These are phyloP conservation scores for Anabas testudineus DNA, from an alignment of 2,797 vertebrate genomes.

Conservation along the genomic window DNA sequence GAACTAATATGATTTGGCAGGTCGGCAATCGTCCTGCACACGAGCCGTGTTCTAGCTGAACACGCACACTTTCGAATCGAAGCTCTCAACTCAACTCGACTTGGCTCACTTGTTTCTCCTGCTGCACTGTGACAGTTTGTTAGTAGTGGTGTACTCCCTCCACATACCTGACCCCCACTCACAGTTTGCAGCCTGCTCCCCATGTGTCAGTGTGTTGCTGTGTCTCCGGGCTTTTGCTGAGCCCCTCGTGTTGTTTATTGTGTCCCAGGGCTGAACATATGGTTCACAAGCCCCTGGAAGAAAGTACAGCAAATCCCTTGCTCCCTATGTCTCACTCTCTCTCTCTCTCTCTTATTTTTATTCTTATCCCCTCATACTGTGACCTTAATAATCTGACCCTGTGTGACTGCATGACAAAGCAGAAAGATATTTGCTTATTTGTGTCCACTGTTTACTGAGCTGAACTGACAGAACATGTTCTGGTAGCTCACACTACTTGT, in stretches of 20 bases:
- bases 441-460: conserved; percentile 27
- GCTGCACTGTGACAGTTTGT: conserved; percentile 12
- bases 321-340: conserved; percentile 21
- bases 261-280: conserved; percentile 74
- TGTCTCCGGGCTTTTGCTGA: conserved; percentile 44
- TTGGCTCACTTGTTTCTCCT: conserved; percentile 1
- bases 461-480: conserved; percentile 43
- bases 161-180: conserved; percentile 31
- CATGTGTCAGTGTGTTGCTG: conserved; percentile 47
- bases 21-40: conserved; percentile 9
- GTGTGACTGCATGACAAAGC: conserved; percentile 55
- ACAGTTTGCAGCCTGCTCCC: conserved; percentile 49
- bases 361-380: conserved; percentile 62
- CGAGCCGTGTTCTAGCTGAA: conserved; percentile 21
- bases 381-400: conserved; percentile 69
- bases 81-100: conserved; percentile 24
- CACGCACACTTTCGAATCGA: conserved; percentile 1
- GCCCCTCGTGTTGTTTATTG: conserved; percentile 56
- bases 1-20: conserved; percentile 20
- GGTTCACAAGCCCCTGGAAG: conserved; percentile 63
- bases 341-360: conserved; percentile 42
- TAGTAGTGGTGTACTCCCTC: conserved; percentile 21
- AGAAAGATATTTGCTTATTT: conserved; percentile 42
- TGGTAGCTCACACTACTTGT: conserved; percentile 25
- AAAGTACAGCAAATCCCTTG: conserved; percentile 66